Evolutionary conservation across 2,797 vertebrate genomes (phyloP).

Genomic region (Dallia pectoralis): DNA sequence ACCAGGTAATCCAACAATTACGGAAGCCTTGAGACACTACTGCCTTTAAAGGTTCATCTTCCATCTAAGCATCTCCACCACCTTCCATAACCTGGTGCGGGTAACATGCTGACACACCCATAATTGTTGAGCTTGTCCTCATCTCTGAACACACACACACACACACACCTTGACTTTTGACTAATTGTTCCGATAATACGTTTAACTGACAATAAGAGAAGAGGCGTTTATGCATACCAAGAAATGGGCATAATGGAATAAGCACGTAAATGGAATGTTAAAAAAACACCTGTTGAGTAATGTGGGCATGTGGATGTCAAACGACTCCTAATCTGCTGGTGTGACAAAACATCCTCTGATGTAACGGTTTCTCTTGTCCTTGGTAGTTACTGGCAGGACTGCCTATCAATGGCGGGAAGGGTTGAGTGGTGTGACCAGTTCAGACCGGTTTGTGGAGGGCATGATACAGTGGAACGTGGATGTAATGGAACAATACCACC

Average conservation of each 20-base stretch:
- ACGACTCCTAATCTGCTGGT: background rate
- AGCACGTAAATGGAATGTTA: background rate
- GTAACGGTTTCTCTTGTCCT: constrained; percentile 12
- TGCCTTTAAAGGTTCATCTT: too few species aligned
- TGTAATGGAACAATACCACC: constrained; percentile 37
- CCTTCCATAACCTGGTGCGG: too few species aligned
- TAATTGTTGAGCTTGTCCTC: too few species aligned
- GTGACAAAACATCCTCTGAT: background rate
- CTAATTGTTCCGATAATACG: background rate
- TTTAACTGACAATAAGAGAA: background rate
- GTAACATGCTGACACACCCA: too few species aligned
- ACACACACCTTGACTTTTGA: background rate
- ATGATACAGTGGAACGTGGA: constrained; percentile 39
- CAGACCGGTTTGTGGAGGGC: constrained; percentile 17
- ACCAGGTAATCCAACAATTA: background rate
- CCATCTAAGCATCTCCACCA: too few species aligned
- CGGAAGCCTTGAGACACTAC: too few species aligned
- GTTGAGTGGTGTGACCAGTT: constrained; percentile 20
- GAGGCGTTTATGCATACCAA: background rate
- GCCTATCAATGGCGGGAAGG: background rate
- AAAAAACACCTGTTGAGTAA: background rate
- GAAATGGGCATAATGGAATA: background rate
- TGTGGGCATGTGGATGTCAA: background rate
- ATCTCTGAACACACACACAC: too few species aligned
- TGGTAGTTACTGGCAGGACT: constrained; percentile 18